Evolutionary conservation across 2,113 vertebrate genomes (phyloP).

Genomic region (Edolisoma coerulescens): DNA sequence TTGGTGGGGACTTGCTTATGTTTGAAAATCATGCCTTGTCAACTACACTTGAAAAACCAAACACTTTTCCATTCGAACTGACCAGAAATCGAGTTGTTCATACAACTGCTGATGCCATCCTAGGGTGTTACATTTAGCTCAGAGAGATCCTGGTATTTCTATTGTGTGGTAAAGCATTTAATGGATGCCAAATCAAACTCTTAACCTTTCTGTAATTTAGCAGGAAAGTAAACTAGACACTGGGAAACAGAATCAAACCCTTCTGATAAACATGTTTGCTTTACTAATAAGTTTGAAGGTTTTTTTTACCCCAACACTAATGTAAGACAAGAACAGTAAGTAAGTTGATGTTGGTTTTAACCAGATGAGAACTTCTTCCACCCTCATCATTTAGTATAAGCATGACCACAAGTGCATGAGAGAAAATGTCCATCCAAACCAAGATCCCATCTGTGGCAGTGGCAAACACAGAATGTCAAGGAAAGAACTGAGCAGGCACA

Average conservation of each 20-base stretch:
- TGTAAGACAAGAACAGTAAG: background rate
- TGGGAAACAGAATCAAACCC: background rate
- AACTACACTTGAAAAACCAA: background rate
- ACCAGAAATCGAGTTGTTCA: background rate
- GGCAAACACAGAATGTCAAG: background rate
- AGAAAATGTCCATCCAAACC: background rate
- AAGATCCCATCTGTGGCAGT: background rate
- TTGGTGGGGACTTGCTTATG: background rate
- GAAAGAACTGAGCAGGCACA: background rate
- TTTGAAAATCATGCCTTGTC: background rate
- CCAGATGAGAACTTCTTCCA: background rate
- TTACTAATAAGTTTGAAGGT: background rate
- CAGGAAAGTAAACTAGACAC: constrained; percentile 5
- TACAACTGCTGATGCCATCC: background rate
- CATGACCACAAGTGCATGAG: background rate
- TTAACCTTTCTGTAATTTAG: background rate
- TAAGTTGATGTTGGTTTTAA: background rate
- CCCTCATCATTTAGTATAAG: background rate
- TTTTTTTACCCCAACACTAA: background rate
- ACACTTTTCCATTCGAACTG: background rate
- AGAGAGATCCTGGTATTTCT: background rate
- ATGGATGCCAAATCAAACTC: constrained; percentile 47
- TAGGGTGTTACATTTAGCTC: background rate
- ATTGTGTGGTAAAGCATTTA: constrained; percentile 29
- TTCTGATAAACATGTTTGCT: background rate